A percentile compares a stretch with the other conserved stretches of the same genome.
phyloP scores from a whole-genome alignment of 92 coral and sea anemone species.

The Diadumene lineata region DNA sequence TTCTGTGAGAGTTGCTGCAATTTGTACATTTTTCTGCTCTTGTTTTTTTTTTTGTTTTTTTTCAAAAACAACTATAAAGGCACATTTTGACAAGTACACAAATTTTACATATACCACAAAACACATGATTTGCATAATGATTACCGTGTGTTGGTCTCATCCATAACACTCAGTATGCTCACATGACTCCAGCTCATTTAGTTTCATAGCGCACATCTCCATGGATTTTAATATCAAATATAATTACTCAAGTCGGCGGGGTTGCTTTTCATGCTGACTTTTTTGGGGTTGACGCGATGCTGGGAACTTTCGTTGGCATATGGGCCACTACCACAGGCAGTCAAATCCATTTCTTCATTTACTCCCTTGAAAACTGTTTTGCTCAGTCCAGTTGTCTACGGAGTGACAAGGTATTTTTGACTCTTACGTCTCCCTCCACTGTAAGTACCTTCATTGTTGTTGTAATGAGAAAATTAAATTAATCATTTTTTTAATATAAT shows the following conservation, averaged over 20 bases:
- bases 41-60: too few relatives aligned
- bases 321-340: slow-evolving; percentile 10
- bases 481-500: background rate
- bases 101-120: too few relatives aligned
- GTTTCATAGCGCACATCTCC: too few relatives aligned
- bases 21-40: too few relatives aligned
- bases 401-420: slow-evolving; percentile 20
- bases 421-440: slow-evolving; percentile 26
- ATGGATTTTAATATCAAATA: too few relatives aligned
- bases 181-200: too few relatives aligned
- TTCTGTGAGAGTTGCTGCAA: too few relatives aligned
- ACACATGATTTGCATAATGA: too few relatives aligned
- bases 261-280: slow-evolving; percentile 12
- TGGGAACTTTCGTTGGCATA: slow-evolving; percentile 19
- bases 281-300: slow-evolving; percentile 25
- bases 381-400: slow-evolving; percentile 37
- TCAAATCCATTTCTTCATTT: slow-evolving; percentile 4
- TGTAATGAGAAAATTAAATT: background rate
- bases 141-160: too few relatives aligned
- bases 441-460: slow-evolving; percentile 22
- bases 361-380: slow-evolving; percentile 30
- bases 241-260: slow-evolving; percentile 6
- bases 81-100: too few relatives aligned
- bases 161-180: too few relatives aligned
- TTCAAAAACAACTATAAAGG: too few relatives aligned